Conservation (phyloP, 2,797 vertebrate genomes). For the Propithecus perrieri region DNA sequence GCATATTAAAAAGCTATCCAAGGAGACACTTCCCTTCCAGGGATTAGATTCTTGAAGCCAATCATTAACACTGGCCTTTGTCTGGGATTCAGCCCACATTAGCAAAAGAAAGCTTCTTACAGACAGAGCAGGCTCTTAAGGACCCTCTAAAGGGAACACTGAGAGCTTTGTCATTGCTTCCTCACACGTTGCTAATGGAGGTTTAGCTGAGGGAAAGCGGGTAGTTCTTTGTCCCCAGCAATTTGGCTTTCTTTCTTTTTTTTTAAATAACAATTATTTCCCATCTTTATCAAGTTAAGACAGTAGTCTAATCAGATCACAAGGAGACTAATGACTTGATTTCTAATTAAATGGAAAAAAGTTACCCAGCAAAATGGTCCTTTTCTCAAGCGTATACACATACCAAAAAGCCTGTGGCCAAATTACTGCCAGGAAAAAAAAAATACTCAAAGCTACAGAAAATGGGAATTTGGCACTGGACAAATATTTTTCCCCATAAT, state of each 20-base stretch:
- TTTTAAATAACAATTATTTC: conserved; percentile 73
- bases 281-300: conserved; percentile 73
- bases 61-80: conserved; percentile 80
- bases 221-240: conserved; percentile 71
- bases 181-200: conserved; percentile 82
- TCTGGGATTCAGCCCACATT: conserved; percentile 80
- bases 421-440: not conserved
- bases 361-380: conserved; percentile 33
- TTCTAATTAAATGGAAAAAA: conserved; percentile 74
- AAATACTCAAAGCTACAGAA: conserved; percentile 39
- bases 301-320: conserved; percentile 75
- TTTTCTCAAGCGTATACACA: conserved; percentile 16
- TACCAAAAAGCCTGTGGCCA: conserved; percentile 53
- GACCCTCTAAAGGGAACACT: conserved; percentile 81
- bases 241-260: conserved; percentile 73
- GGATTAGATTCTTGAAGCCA: conserved; percentile 76
- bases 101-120: conserved; percentile 83
- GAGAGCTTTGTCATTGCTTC: conserved; percentile 81
- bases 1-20: conserved; percentile 81
- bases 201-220: conserved; percentile 76
- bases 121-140: conserved; percentile 76
- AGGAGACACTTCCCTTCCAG: conserved; percentile 84
- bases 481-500: conserved; percentile 45
- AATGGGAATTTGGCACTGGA: conserved; percentile 26
- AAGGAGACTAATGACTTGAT: conserved; percentile 61